Base-by-base conservation (phyloP, 2,113 vertebrate genomes). In the Dicerorhinus sumatrensis region DNA sequence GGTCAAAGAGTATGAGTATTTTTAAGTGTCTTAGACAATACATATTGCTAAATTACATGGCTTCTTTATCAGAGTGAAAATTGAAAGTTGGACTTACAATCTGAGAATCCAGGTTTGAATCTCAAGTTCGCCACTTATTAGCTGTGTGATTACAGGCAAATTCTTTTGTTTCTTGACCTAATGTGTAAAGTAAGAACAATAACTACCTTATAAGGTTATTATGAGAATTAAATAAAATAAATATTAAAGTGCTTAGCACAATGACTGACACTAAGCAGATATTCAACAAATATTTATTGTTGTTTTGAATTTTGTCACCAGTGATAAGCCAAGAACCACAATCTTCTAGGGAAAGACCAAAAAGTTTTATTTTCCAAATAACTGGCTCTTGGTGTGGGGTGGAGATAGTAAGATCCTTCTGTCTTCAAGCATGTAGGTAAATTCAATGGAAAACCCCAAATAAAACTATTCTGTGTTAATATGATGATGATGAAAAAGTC, bases 331-430 rank as follows among this genome's bases (percentile, higher is more conserved):
- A 51, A 90, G 17, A 92, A 70, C 6, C 11, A 95, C 46, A 81
- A 29, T 75, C 31, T 42, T 86, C 67, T 65, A 39, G 73, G 46
- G 88, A 83, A 96, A 91, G 29, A 13, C 0, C 11, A 79, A 39
- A 23, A 51, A 73, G n/a, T 69, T 94, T 90, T 63, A 46, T 90
- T 95, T 95, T 80, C 51, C 27, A 65, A 65, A 9, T 85, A 90
- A 31, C 18, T 60, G 65, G 23, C 54, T 69, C 21, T 33, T 39
- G 73, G 33, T 39, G 4, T 48, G 14, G 14, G 4, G n/a, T 58
- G 6, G 60, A 81, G 20, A 56, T 0, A 11, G n/a, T n/a, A 65
- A 72, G 46, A 9, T 18, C 11, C 2, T 80, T 91, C 21, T 60
- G n/a, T 42, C 20, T 82, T 16, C 23, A 69, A 84, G 42, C 8